Evolutionary conservation across 2,888 invertebrate genomes (phyloP).

Genomic region (Pycnomerus fuliginosus): DNA sequence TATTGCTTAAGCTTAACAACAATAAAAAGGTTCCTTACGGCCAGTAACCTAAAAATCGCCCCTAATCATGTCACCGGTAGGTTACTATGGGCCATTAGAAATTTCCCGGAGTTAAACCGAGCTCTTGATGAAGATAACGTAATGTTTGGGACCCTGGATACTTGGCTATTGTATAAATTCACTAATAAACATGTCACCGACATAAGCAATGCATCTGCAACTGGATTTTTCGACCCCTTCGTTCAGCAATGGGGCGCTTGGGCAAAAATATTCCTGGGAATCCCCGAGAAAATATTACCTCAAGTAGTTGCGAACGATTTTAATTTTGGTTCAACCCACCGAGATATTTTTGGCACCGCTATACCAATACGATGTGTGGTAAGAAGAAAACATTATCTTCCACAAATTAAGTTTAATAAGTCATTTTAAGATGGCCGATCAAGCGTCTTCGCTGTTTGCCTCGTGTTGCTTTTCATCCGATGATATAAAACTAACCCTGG

Average conservation of each 20-base stretch:
- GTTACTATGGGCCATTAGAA: conserved; percentile 75
- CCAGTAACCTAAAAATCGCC: conserved; percentile 81
- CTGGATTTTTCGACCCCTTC: conserved; percentile 93
- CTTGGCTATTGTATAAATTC: conserved; percentile 88
- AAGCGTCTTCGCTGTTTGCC: conserved; percentile 87
- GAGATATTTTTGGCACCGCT: conserved; percentile 69
- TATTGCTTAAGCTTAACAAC: conserved; percentile 78
- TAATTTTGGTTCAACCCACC: conserved; percentile 68
- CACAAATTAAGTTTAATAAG: neutral
- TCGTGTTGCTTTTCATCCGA: conserved; percentile 76
- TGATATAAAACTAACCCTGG: conserved; percentile 85
- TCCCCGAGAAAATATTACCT: conserved; percentile 77
- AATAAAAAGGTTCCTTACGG: conserved; percentile 78
- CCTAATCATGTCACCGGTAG: conserved; percentile 75
- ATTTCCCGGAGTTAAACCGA: conserved; percentile 66
- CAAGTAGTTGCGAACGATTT: conserved; percentile 75
- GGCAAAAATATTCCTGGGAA: conserved; percentile 65
- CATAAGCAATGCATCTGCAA: conserved; percentile 86
- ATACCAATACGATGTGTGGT: conserved; percentile 80
- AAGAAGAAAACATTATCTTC: conserved; percentile 47
- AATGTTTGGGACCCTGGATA: conserved; percentile 86
- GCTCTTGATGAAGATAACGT: conserved; percentile 66
- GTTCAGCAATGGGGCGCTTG: conserved; percentile 80
- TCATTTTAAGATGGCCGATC: conserved; percentile 73
- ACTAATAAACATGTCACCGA: conserved; percentile 78